These are phyloP conservation scores for Tetanocera ferruginea DNA, from an alignment of 2,888 invertebrate species.

Conservation along the genomic window DNA sequence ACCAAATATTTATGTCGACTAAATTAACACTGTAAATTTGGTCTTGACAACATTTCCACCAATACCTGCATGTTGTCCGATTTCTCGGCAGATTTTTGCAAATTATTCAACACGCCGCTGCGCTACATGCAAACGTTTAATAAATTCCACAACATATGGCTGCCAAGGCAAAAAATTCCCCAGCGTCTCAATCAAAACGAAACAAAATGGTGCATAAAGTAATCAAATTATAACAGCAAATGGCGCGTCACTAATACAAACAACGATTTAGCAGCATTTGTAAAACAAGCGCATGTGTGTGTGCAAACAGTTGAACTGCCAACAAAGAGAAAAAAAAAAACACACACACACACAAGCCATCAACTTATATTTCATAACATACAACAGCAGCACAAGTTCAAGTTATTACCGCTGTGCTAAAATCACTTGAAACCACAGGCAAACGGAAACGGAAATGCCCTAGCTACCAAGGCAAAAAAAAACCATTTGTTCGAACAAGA, in stretches of 20 bases:
- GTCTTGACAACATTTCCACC: too few species aligned
- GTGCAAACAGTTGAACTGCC: background rate
- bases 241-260: background rate
- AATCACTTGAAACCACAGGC: background rate
- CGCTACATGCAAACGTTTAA: too few species aligned
- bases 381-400: too few species aligned
- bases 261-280: background rate
- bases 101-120: too few species aligned
- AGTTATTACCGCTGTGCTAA: too few species aligned
- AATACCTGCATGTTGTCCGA: too few species aligned
- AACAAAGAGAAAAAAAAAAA: background rate
- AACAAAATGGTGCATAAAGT: conserved; percentile 6
- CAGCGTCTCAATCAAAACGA: conserved; percentile 1
- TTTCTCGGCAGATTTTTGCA: too few species aligned
- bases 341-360: too few species aligned
- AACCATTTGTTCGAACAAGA: background rate
- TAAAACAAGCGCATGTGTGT: too few species aligned
- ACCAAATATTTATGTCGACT: too few species aligned
- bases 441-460: background rate
- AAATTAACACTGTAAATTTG: too few species aligned
- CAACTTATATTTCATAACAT: background rate
- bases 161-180: background rate
- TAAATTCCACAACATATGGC: background rate
- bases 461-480: background rate
- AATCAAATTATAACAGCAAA: conserved; percentile 6